Evolutionary conservation across 2,113 vertebrate genomes (phyloP), one percentile per base, ranked within the genome.

Genomic region (Scomber japonicus): DNA sequence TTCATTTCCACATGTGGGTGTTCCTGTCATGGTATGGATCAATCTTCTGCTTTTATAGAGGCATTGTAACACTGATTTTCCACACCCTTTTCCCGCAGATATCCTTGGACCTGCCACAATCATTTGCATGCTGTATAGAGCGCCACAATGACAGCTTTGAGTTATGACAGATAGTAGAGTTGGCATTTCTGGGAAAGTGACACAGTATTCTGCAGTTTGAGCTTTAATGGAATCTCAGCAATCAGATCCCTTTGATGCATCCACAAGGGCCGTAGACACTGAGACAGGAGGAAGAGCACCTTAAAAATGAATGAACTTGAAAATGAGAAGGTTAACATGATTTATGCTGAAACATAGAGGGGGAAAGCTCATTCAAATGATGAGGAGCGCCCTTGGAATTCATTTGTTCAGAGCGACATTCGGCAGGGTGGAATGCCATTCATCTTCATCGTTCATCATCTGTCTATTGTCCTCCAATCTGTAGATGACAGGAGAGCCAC

Each of bases 321-420:
- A 92, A 92, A 93, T 87, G 87, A 92, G 92, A 94, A 93, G 91
- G 92, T 94, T 94, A 94, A 90, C 88, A 79, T 91, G 91, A 93
- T 94, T 92, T 89, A 92, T 92, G 84, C 83, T 40, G 78, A 86
- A 87, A 88, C 85, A 81, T 75, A 73, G 81, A 30, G 80, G 80
- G 80, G 69, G 74, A 74, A 68, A 75, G 81, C 88, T 94, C 87
- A 85, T 89, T 88, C 89, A 72, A 88, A 94, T 93, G 88, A 91
- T 89, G 87, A 90, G 84, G 76, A 82, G 87, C 76, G 62, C 83
- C 81, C 78, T 78, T 72, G 70, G 78, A 91, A 92, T 93, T 91
- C 84, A 93, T 92, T 91, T 90, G 89, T 92, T 84, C 76, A 75
- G 67, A 35, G 81, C 35, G 64, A 82, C 89, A 50, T 82, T 83